Conservation (phyloP, 1,140 invertebrate species). For the Dryas iulia region DNA sequence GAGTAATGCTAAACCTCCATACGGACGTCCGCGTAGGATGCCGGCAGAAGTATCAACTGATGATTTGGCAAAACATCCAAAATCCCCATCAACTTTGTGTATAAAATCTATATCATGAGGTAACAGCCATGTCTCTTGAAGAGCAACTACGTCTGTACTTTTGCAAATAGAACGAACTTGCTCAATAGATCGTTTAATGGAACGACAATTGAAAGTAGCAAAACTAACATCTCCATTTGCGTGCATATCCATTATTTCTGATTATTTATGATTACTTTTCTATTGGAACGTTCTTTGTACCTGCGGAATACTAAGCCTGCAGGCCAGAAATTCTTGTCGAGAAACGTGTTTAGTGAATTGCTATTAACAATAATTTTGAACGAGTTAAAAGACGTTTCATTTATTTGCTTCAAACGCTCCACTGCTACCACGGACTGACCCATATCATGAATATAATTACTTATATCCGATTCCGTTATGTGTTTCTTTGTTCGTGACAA, state of each 20-base stretch:
- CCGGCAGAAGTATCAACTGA: conserved; percentile 15
- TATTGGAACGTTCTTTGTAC: background rate
- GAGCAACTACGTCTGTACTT: no score
- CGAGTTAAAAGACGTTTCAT: no score
- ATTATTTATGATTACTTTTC: background rate
- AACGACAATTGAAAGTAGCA: background rate
- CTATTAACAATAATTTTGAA: no score
- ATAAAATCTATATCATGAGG: background rate
- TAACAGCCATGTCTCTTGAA: background rate
- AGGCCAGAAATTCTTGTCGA: conserved; percentile 6
- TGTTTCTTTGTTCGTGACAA: no score
- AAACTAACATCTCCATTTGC: background rate
- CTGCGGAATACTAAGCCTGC: conserved; percentile 1
- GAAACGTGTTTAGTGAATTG: background rate
- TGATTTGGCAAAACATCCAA: conserved; percentile 2
- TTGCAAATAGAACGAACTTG: background rate
- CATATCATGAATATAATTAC: no score
- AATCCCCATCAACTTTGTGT: background rate
- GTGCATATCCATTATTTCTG: background rate
- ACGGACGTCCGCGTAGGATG: conserved; percentile 8
- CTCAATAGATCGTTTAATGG: background rate
- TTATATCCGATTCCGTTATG: no score
- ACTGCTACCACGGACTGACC: no score
- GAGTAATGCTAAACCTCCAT: conserved; percentile 12
- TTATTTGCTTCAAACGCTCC: no score